These are phyloP conservation scores for Litoditis marina DNA, from an alignment of 2,888 invertebrate species.

Conservation along the genomic window DNA sequence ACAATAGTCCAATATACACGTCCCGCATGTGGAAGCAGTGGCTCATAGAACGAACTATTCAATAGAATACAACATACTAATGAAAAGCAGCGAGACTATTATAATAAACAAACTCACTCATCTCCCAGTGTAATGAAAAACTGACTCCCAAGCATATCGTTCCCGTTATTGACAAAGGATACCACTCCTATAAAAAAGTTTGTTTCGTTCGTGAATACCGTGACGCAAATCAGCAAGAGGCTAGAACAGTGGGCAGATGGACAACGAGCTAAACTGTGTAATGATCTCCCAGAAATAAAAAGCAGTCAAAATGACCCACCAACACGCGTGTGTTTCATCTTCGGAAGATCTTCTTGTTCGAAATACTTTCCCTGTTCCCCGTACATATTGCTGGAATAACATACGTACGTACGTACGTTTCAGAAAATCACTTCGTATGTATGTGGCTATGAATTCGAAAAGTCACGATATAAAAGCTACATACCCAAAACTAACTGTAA, in stretches of 20 bases:
- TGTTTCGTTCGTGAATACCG: too few species aligned
- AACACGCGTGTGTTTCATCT: conserved; percentile 80
- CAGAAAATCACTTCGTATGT: too few species aligned
- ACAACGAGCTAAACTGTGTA: too few species aligned
- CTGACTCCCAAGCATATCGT: conserved; percentile 80
- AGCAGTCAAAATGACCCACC: conserved; percentile 66
- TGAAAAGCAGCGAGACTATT: conserved; percentile 88
- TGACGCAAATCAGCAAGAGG: too few species aligned
- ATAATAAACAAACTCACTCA: conserved; percentile 79
- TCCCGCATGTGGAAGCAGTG: too few species aligned
- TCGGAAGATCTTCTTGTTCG: conserved; percentile 83
- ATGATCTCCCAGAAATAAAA: not conserved
- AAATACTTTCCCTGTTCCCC: conserved; percentile 70
- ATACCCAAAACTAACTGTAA: too few species aligned
- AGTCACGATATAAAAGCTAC: too few species aligned
- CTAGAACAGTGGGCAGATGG: too few species aligned
- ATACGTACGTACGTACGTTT: too few species aligned
- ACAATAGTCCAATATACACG: too few species aligned
- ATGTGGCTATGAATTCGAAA: not conserved
- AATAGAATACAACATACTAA: not conserved
- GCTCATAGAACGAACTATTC: conserved; percentile 64
- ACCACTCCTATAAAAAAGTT: conserved; percentile 66
- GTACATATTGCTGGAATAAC: conserved; percentile 29
- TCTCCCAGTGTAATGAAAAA: conserved; percentile 89
- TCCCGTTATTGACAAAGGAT: conserved; percentile 73